phyloP scores from a whole-genome alignment of 2,797 vertebrate species.

The Dermochelys coriacea region DNA sequence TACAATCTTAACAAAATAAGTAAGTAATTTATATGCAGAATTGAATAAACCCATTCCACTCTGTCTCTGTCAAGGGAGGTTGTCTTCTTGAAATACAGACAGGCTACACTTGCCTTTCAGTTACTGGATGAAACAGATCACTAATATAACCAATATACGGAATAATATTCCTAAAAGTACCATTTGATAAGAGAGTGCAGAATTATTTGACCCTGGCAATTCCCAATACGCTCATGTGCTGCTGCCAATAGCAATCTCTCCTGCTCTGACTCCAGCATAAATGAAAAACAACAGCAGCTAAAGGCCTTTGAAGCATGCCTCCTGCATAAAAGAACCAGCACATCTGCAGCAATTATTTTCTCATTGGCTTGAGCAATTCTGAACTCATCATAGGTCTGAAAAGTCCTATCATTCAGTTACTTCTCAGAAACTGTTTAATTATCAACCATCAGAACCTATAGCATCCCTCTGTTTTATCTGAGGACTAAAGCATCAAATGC shows the following conservation, averaged over 20 bases:
- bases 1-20: slow-evolving; percentile 65
- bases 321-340: not conserved
- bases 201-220: slow-evolving; percentile 64
- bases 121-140: slow-evolving; percentile 61
- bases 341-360: slow-evolving; percentile 34
- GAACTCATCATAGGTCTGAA: slow-evolving; percentile 21
- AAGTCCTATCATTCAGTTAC: slow-evolving; percentile 3
- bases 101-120: slow-evolving; percentile 28
- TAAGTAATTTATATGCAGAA: slow-evolving; percentile 72
- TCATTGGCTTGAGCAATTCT: slow-evolving; percentile 26
- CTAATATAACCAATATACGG: slow-evolving; percentile 46
- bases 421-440: not conserved
- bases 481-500: not conserved
- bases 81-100: slow-evolving; percentile 5
- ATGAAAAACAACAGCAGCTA: slow-evolving; percentile 38
- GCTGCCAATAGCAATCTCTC: slow-evolving; percentile 35
- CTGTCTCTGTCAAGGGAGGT: slow-evolving; percentile 42
- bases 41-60: slow-evolving; percentile 30
- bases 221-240: slow-evolving; percentile 3
- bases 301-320: slow-evolving; percentile 6
- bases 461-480: not conserved
- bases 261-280: slow-evolving; percentile 29
- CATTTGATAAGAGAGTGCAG: slow-evolving; percentile 16
- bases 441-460: not conserved
- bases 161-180: slow-evolving; percentile 59